Base-by-base conservation (phyloP, 2,797 vertebrate species). In the Vespertilio murinus region DNA sequence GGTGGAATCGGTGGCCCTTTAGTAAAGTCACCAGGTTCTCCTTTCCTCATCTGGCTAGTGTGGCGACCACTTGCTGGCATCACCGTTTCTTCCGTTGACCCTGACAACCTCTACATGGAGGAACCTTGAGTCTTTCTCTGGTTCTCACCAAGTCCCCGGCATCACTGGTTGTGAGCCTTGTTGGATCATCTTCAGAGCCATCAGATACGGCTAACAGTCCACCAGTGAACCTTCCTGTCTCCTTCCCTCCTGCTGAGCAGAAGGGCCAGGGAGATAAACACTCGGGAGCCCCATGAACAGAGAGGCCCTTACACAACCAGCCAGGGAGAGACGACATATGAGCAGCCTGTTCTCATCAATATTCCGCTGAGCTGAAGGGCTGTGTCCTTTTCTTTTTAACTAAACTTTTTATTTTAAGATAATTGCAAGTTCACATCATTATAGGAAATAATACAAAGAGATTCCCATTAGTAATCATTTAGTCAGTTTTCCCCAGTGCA, bases 351-450 rank as follows among this genome's bases (percentile, higher is more conserved):
- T 69, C 47, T 28, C 28, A 71, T 84, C 22, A n/a, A 16, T 74
- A 40, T 54, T 74, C 14, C 49, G 18, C 38, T 30, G 20, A 65
- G 5, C 45, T 70, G 5, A 13, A 84, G 79, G 52, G 28, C 64
- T 75, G 3, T 22, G 42, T 73, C 42, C 6, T 4, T n/a, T 70
- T 84, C 52, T 84, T 92, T 38, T 35, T 23, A 84, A 56, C 54
- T 80, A 88, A 90, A 35, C 10, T 14, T 79, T 80, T 64, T 88
- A 70, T 75, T 90, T 94, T 64, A 13, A 93, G 69, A 52, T 71
- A 54, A 73, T 69, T 74, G 9, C 56, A 35, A n/a, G 59, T 83
- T 90, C 33, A 38, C 40, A 87, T 90, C 93, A 61, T 78, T 92
- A 6, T 38, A 45, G 75, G 23, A 70, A 64, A 49, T 54, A 86